Evolutionary conservation across 2,113 vertebrate genomes (phyloP).

Genomic region (Centropus bengalensis): DNA sequence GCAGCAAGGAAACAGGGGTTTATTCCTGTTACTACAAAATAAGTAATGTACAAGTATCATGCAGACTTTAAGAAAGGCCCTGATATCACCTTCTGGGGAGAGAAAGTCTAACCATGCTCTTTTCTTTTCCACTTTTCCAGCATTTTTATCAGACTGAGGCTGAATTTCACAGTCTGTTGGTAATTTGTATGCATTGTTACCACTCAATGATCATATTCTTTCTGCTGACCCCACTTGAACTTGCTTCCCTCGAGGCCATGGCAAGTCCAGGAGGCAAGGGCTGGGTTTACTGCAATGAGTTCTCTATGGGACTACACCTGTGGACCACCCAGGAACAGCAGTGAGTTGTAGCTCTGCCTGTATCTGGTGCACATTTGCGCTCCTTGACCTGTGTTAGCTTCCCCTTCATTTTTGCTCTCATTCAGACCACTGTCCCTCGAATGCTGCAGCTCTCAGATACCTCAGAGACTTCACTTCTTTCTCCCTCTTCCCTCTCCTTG

Average conservation of each 20-base stretch:
- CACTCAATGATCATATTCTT: constrained; percentile 17
- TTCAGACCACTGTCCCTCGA: not conserved
- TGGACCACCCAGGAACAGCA: constrained; percentile 38
- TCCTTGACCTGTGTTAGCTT: constrained; percentile 41
- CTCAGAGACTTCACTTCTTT: not conserved
- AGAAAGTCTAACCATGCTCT: not conserved
- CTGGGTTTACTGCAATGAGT: not conserved
- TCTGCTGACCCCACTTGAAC: constrained; percentile 50
- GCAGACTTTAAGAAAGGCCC: not conserved
- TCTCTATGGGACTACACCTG: not conserved
- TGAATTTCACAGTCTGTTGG: not conserved
- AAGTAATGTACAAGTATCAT: not conserved
- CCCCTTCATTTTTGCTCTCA: not conserved
- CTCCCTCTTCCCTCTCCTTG: not conserved
- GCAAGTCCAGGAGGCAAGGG: constrained; percentile 19
- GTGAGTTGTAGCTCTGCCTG: not conserved
- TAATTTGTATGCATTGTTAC: constrained; percentile 32
- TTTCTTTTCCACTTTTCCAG: not conserved
- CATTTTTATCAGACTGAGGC: not conserved
- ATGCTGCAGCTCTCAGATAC: not conserved
- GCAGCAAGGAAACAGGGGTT: not conserved
- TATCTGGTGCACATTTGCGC: constrained; percentile 57
- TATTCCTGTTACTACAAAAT: fast-evolving
- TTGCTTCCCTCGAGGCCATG: not conserved
- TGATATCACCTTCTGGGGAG: not conserved